phyloP scores from a whole-genome alignment of 2,797 vertebrate species.

The Halcyon leucocephala region DNA sequence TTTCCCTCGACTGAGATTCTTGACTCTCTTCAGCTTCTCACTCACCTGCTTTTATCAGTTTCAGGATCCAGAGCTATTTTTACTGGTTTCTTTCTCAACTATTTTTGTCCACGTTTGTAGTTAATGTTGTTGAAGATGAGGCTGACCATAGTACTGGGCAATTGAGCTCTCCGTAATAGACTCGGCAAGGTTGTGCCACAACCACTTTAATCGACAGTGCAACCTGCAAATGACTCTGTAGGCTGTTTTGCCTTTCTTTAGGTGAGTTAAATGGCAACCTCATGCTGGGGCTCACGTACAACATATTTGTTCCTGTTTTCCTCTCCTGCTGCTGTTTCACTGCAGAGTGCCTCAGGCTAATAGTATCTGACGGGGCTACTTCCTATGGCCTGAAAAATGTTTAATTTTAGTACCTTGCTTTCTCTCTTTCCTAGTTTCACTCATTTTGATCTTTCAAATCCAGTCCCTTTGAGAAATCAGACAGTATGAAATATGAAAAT shows the following conservation, averaged over 20 bases:
- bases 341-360: slow-evolving; percentile 51
- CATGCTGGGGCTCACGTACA: slow-evolving; percentile 39
- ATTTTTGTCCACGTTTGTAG: not conserved
- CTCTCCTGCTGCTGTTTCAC: slow-evolving; percentile 42
- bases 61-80: not conserved
- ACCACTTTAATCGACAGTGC: not conserved
- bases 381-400: slow-evolving; percentile 50
- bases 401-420: slow-evolving; percentile 45
- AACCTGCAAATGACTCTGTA: not conserved
- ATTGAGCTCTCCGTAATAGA: not conserved
- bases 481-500: slow-evolving; percentile 85
- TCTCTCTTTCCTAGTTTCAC: slow-evolving; percentile 46
- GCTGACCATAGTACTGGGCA: not conserved
- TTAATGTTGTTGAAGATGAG: not conserved
- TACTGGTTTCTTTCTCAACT: not conserved
- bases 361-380: slow-evolving; percentile 24
- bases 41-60: not conserved
- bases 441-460: slow-evolving; percentile 76
- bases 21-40: not conserved
- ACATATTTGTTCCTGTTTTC: slow-evolving; percentile 66
- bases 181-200: not conserved
- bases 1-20: not conserved
- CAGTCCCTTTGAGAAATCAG: slow-evolving; percentile 83
- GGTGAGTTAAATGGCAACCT: slow-evolving; percentile 30
- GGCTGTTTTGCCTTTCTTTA: not conserved